phyloP scores from a whole-genome alignment of 2,888 invertebrate genomes.

The Eristalinus sepulchralis region DNA sequence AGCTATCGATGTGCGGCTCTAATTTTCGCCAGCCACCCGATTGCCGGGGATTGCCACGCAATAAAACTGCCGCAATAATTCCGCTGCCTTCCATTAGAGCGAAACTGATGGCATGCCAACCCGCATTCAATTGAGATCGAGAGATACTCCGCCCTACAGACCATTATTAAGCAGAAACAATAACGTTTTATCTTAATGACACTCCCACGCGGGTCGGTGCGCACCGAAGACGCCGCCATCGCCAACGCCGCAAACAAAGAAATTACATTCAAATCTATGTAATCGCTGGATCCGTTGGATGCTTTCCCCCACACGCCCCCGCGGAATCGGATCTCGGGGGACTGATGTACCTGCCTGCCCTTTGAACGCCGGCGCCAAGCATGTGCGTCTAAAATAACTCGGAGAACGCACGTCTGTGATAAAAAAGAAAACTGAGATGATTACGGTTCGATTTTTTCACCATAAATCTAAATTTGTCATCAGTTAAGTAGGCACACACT shows the following conservation, averaged over 20 bases:
- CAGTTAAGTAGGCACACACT: constrained; percentile 15
- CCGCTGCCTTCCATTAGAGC: not conserved
- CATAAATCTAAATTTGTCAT: constrained; percentile 70
- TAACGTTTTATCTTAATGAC: constrained; percentile 55
- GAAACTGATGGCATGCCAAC: constrained; percentile 24
- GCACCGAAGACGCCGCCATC: not conserved
- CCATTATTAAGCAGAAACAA: constrained; percentile 39
- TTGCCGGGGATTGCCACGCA: not conserved
- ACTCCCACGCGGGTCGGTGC: not conserved
- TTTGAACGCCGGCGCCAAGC: not conserved
- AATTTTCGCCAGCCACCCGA: not conserved
- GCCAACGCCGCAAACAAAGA: constrained; percentile 9
- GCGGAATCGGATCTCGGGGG: not conserved
- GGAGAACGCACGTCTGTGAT: constrained; percentile 37
- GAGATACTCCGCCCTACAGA: constrained; percentile 18
- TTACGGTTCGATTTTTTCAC: constrained; percentile 58
- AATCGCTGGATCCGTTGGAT: constrained; percentile 17
- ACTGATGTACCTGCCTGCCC: not conserved
- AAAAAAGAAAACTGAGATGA: constrained; percentile 41
- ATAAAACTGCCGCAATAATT: constrained; percentile 11
- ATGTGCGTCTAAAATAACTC: constrained; percentile 49
- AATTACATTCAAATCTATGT: constrained; percentile 41
- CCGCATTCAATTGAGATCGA: constrained; percentile 38
- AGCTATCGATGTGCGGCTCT: not conserved
- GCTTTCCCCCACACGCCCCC: not conserved